Percentiles rank a stretch among this genome's conserved stretches.
phyloP scores from a whole-genome alignment of 2,888 invertebrate species.

The Noctua fimbriata region DNA sequence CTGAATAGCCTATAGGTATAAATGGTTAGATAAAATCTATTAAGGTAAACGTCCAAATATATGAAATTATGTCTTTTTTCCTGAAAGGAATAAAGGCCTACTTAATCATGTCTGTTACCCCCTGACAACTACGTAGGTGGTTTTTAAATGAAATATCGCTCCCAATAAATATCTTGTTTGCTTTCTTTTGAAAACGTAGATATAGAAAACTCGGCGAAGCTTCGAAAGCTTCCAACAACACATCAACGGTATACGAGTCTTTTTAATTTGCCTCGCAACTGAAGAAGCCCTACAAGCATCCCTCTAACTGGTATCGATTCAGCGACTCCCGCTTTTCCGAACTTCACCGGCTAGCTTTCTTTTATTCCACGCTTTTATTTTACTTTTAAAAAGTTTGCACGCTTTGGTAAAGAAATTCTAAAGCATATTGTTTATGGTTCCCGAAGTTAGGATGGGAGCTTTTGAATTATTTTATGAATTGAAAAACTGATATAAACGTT shows the following conservation, averaged over 20 bases:
- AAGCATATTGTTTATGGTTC: conserved; percentile 40
- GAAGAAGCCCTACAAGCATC: conserved; percentile 76
- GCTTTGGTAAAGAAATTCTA: conserved; percentile 22
- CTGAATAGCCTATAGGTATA: not conserved
- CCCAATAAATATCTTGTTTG: not conserved
- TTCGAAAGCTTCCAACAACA: conserved; percentile 62
- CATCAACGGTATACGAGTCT: conserved; percentile 65
- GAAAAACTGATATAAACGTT: conserved; percentile 1
- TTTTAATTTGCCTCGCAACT: conserved; percentile 82
- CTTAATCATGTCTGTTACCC: not conserved
- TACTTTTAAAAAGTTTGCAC: conserved; percentile 32
- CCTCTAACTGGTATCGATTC: conserved; percentile 78
- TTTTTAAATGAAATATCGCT: conserved; percentile 4
- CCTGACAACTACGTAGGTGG: not conserved
- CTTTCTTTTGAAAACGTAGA: not conserved
- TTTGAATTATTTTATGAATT: conserved; percentile 35
- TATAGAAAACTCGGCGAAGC: conserved; percentile 32
- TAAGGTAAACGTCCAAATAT: not conserved
- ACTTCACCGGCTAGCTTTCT: conserved; percentile 65
- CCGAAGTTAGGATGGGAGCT: conserved; percentile 17
- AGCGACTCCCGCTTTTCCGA: conserved; percentile 70
- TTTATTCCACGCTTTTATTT: conserved; percentile 32
- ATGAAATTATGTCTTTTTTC: not conserved
- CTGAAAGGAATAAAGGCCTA: not conserved
- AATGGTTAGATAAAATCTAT: not conserved